phyloP scores from a whole-genome alignment of 2,888 invertebrate species.

The Cylloceria caligata region DNA sequence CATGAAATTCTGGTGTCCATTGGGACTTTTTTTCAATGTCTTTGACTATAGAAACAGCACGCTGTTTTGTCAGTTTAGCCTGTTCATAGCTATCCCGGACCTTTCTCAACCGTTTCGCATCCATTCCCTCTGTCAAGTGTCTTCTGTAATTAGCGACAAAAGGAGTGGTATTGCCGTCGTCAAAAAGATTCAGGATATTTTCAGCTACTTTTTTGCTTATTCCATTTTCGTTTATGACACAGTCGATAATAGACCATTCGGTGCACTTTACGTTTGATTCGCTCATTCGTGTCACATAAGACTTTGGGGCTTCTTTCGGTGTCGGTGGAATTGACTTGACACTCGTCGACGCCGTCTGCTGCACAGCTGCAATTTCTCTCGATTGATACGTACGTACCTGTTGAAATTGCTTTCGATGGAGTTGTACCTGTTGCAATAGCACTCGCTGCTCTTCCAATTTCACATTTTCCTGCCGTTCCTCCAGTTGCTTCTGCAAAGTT shows the following conservation, averaged over 20 bases:
- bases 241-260: slow-evolving; percentile 77
- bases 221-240: slow-evolving; percentile 82
- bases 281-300: background rate
- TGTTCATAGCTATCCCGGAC: slow-evolving; percentile 90
- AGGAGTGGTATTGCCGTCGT: slow-evolving; percentile 94
- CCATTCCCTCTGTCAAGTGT: slow-evolving; percentile 90
- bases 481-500: background rate
- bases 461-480: background rate
- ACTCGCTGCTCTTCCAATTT: background rate
- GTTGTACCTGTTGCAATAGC: background rate
- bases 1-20: slow-evolving; percentile 88
- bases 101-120: slow-evolving; percentile 91
- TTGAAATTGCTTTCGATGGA: background rate
- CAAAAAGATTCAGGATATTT: slow-evolving; percentile 88
- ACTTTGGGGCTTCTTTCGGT: background rate
- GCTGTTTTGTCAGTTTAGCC: slow-evolving; percentile 89
- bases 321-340: background rate
- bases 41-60: slow-evolving; percentile 89
- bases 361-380: background rate
- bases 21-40: slow-evolving; percentile 88
- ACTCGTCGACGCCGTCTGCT: background rate
- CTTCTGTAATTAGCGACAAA: slow-evolving; percentile 96
- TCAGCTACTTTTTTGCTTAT: slow-evolving; percentile 85
- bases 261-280: background rate
- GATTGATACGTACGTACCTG: no score